Evolutionary conservation across 1,140 invertebrate genomes (phyloP).

Genomic region (Helicorthomorpha holstii): DNA sequence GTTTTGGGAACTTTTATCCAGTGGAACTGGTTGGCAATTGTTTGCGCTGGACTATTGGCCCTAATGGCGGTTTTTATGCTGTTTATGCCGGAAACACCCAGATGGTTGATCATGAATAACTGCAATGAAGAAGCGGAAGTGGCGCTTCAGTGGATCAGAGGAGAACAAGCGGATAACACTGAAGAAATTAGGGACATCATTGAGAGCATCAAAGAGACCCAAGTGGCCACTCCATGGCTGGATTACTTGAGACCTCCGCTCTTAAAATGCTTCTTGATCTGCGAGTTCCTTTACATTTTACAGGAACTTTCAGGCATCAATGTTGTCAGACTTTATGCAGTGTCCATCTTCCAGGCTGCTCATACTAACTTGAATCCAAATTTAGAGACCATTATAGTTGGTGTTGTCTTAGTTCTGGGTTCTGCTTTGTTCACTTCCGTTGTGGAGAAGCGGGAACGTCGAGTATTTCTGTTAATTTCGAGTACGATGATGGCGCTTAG

Average conservation of each 20-base stretch:
- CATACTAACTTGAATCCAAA: slow-evolving; percentile 30
- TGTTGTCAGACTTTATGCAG: slow-evolving; percentile 82
- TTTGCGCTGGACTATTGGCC: slow-evolving; percentile 30
- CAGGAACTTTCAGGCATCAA: slow-evolving; percentile 87
- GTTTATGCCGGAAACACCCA: slow-evolving; percentile 20
- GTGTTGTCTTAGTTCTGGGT: slow-evolving; percentile 69
- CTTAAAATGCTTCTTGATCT: slow-evolving; percentile 53
- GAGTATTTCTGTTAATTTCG: slow-evolving; percentile 66
- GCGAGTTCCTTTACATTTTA: slow-evolving; percentile 69
- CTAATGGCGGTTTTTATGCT: slow-evolving; percentile 31
- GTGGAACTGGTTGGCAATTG: slow-evolving; percentile 14
- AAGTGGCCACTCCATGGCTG: slow-evolving; percentile 32
- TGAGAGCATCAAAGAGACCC: slow-evolving; percentile 38
- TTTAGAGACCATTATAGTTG: slow-evolving; percentile 46
- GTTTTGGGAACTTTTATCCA: slow-evolving; percentile 17
- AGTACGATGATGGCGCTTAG: slow-evolving; percentile 53
- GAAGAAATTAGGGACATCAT: slow-evolving; percentile 64
- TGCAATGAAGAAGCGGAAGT: slow-evolving; percentile 50
- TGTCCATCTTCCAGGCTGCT: slow-evolving; percentile 52
- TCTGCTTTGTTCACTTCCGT: slow-evolving; percentile 66
- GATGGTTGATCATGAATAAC: slow-evolving; percentile 16
- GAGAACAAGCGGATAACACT: slow-evolving; percentile 42
- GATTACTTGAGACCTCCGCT: slow-evolving; percentile 49
- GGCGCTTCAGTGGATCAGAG: slow-evolving; percentile 59
- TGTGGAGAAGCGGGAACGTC: slow-evolving; percentile 67